phyloP scores from a whole-genome alignment of 2,888 invertebrate species.

The Brachypterus glaber region DNA sequence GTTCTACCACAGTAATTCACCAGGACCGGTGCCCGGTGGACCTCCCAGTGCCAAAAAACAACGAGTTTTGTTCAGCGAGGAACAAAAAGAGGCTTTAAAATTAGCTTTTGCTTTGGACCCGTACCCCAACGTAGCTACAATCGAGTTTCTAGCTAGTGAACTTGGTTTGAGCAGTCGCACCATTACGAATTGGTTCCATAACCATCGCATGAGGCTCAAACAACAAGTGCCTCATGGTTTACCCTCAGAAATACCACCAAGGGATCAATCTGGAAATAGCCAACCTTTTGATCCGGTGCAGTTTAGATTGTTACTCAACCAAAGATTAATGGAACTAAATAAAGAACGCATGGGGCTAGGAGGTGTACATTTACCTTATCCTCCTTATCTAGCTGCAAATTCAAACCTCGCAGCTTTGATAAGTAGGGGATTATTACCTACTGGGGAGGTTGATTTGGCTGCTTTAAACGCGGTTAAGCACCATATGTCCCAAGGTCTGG shows the following conservation, averaged over 20 bases:
- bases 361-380: constrained; percentile 66
- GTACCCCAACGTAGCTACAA: constrained; percentile 93
- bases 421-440: constrained; percentile 54
- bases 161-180: constrained; percentile 87
- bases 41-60: constrained; percentile 88
- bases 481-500: constrained; percentile 75
- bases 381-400: constrained; percentile 68
- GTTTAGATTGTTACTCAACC: constrained; percentile 79
- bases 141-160: constrained; percentile 89
- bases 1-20: constrained; percentile 77
- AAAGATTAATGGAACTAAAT: constrained; percentile 77
- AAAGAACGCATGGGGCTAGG: constrained; percentile 74
- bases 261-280: constrained; percentile 57
- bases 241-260: constrained; percentile 62
- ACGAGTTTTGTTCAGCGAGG: constrained; percentile 93
- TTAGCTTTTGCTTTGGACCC: constrained; percentile 93
- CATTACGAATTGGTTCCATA: constrained; percentile 99
- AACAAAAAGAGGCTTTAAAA: constrained; percentile 93
- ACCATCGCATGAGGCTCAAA: constrained; percentile 83
- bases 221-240: constrained; percentile 50
- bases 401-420: constrained; percentile 68
- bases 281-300: constrained; percentile 84
- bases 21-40: constrained; percentile 73
- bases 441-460: constrained; percentile 48
- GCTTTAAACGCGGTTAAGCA: constrained; percentile 56